Evolutionary conservation across 2,888 invertebrate genomes (phyloP), one percentile per base, ranked within the genome.

Genomic region (Melipona bicolor): DNA sequence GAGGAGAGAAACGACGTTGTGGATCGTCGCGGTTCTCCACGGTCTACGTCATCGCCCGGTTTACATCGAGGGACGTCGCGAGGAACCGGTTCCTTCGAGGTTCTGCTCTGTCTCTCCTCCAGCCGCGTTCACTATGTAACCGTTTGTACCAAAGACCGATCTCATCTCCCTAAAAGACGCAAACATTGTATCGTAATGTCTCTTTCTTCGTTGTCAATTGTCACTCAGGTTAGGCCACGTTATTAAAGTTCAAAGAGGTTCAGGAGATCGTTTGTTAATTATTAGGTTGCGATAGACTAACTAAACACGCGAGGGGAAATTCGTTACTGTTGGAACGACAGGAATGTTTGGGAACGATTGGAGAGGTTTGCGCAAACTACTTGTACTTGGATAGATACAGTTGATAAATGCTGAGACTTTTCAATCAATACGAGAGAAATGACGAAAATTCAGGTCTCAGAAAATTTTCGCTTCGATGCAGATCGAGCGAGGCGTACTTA

Each of bases 41-140:
- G 81, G 87, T 50, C 88, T 88, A 90, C 92, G 93, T 93, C 93
- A 93, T 92, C 93, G 91, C 91, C 88, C 85, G 87, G 89, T 92
- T 91, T 92, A 90, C 88, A 87, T 81, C 86, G 83, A 76, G 84
- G 73, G 83, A 79, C 87, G 81, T 90, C 89, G 79, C 82, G 78
- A 74, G 79, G 70, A 83, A 89, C 90, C 86, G 90, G 89, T 90
- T 89, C 84, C 80, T 64, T 54, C 77, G 77, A 80, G 82, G 15
- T 64, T 43, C 62, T 24, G 54, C 27, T 49, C 54, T 62, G 24
- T 62, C 50, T 43, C 61, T 67, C 61, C 21, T 62, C 49, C 32
- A 59, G 64, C 43, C 68, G 27, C 24, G 49, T 43, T 56, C 75
- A 27, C 56, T 67, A 43, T n/a, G 62, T 56, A 56, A 24, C 43